These are phyloP conservation scores for Embiotoca jacksoni DNA, from an alignment of 2,113 vertebrate genomes.

Conservation along the genomic window DNA sequence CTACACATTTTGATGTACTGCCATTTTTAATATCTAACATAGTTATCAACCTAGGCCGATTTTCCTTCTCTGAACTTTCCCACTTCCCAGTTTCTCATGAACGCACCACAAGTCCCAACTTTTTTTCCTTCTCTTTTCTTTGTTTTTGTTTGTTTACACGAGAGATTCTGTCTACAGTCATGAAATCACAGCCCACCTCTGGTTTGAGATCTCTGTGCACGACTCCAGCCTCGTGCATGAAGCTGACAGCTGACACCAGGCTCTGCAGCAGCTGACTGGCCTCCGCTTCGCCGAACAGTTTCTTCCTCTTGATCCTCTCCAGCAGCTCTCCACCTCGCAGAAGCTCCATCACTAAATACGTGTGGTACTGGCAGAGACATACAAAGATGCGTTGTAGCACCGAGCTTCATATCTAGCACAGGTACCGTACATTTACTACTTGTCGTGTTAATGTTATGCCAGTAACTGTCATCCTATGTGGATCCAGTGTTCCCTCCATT, in stretches of 20 bases:
- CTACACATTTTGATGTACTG: no score
- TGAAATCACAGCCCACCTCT: conserved; percentile 82
- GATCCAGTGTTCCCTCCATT: neutral
- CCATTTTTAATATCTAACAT: no score
- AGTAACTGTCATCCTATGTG: neutral
- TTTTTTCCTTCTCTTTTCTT: no score
- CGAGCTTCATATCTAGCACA: neutral
- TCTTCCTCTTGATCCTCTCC: conserved; percentile 91
- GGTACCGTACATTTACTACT: no score
- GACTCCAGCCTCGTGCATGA: conserved; percentile 93
- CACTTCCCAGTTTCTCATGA: no score
- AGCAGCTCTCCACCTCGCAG: conserved; percentile 91
- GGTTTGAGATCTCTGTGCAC: conserved; percentile 95
- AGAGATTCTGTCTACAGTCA: no score
- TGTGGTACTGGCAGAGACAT: conserved; percentile 85
- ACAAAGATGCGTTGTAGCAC: neutral
- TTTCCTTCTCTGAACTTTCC: no score
- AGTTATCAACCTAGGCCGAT: no score
- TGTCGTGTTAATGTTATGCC: neutral
- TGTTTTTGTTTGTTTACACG: neutral
- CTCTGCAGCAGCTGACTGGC: conserved; percentile 92
- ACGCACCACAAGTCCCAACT: no score
- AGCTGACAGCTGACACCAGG: conserved; percentile 91
- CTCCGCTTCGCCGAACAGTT: conserved; percentile 91
- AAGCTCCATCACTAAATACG: conserved; percentile 93